Evolutionary conservation across 2,113 vertebrate genomes (phyloP).

Genomic region (Scomber scombrus): DNA sequence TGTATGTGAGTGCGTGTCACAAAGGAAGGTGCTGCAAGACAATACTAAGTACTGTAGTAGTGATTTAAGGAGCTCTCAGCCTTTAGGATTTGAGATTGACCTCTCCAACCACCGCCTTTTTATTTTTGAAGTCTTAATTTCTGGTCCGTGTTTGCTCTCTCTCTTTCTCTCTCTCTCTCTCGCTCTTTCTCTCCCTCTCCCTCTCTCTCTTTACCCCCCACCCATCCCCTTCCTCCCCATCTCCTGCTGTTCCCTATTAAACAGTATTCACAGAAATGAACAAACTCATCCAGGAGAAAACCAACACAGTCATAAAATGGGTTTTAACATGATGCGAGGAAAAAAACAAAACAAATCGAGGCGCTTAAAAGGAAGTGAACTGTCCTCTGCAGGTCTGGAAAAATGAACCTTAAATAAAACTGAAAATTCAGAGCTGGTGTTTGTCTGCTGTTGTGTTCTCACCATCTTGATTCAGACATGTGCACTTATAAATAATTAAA

Average conservation of each 20-base stretch:
- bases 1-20: constrained; percentile 57
- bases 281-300: constrained; percentile 86
- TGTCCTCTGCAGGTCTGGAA: constrained; percentile 98
- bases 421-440: constrained; percentile 91
- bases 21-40: constrained; percentile 72
- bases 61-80: constrained; percentile 61
- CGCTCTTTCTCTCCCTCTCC: constrained; percentile 57
- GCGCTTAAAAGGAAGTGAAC: constrained; percentile 92
- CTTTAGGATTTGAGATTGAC: constrained; percentile 61
- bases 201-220: constrained; percentile 31
- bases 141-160: constrained; percentile 85
- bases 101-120: constrained; percentile 63
- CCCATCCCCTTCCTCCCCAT: constrained; percentile 32
- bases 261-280: constrained; percentile 94
- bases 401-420: constrained; percentile 99
- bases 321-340: constrained; percentile 83
- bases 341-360: constrained; percentile 79
- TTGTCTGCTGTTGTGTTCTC: constrained; percentile 71
- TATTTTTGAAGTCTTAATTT: constrained; percentile 86
- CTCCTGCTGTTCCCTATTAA: constrained; percentile 89
- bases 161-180: constrained; percentile 69
- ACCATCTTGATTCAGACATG: constrained; percentile 12
- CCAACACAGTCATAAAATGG: constrained; percentile 78
- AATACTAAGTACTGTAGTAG: constrained; percentile 71
- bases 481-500: constrained; percentile 19